phyloP scores from a whole-genome alignment of 2,888 invertebrate genomes.

The Agrilus cyanescens region DNA sequence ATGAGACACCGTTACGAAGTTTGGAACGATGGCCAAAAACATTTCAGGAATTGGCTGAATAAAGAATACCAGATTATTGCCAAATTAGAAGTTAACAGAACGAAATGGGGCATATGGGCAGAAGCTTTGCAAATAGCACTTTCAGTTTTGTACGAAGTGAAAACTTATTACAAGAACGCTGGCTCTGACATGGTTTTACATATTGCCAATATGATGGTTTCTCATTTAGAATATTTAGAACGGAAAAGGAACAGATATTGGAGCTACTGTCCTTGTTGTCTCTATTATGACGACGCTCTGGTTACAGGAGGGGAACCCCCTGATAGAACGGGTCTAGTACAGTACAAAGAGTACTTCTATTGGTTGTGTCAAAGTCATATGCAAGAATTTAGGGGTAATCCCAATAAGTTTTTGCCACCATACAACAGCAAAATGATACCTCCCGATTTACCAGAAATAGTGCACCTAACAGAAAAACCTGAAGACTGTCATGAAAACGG shows the following conservation, averaged over 20 bases:
- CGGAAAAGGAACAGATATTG: conserved; percentile 38
- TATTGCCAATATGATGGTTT: conserved; percentile 42
- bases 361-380: conserved; percentile 50
- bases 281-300: conserved; percentile 29
- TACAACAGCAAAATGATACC: conserved; percentile 33
- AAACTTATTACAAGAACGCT: conserved; percentile 40
- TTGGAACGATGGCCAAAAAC: conserved; percentile 32
- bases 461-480: conserved; percentile 18
- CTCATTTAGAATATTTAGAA: conserved; percentile 40
- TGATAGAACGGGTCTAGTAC: conserved; percentile 44
- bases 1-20: conserved; percentile 35
- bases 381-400: conserved; percentile 35
- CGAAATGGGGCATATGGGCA: conserved; percentile 45
- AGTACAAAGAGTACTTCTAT: conserved; percentile 43
- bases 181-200: conserved; percentile 38
- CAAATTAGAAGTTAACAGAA: conserved; percentile 37
- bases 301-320: conserved; percentile 37
- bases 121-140: conserved; percentile 33
- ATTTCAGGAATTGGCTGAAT: conserved; percentile 40
- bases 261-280: conserved; percentile 48
- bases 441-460: conserved; percentile 35
- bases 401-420: conserved; percentile 35
- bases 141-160: conserved; percentile 35
- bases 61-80: conserved; percentile 44
- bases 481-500: conserved; percentile 40